Percentiles rank a stretch among this genome's conserved stretches.
phyloP scores from a whole-genome alignment of 2,888 invertebrate species.

The Trimorus sp. region DNA sequence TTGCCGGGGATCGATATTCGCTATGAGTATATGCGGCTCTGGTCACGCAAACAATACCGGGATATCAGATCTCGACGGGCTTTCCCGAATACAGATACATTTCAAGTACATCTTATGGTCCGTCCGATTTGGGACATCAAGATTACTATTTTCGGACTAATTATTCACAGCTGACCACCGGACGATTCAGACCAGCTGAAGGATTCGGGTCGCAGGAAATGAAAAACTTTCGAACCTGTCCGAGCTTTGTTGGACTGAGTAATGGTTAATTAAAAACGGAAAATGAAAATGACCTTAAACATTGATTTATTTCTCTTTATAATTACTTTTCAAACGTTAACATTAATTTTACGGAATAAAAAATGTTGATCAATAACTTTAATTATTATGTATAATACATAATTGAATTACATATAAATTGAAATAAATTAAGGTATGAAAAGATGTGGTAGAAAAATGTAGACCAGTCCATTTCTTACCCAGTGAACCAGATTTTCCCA shows the following conservation, averaged over 20 bases:
- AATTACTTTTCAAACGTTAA: no score
- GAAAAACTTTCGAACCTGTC: no score
- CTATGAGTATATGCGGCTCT: slow-evolving; percentile 40
- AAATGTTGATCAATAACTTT: no score
- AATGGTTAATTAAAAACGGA: background rate
- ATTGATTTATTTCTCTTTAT: background rate
- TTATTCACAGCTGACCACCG: slow-evolving; percentile 30
- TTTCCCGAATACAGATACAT: slow-evolving; percentile 39
- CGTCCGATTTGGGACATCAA: slow-evolving; percentile 77
- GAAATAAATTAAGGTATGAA: no score
- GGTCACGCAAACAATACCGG: slow-evolving; percentile 60
- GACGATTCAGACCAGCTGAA: slow-evolving; percentile 2
- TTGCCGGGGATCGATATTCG: slow-evolving; percentile 50
- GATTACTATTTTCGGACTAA: slow-evolving; percentile 71
- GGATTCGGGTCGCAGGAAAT: slow-evolving; percentile 12
- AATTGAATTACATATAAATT: no score
- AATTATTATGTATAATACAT: no score
- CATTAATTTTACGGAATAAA: no score
- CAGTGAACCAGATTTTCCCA: no score
- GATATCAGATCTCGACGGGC: slow-evolving; percentile 48
- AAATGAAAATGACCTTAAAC: background rate
- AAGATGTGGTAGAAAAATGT: no score
- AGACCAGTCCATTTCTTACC: no score
- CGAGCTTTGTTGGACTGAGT: no score
- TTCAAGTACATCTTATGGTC: slow-evolving; percentile 50